Evolutionary conservation across 1,140 invertebrate species (phyloP), one percentile per base, ranked within the genome.

Genomic region (Augochlora pura): DNA sequence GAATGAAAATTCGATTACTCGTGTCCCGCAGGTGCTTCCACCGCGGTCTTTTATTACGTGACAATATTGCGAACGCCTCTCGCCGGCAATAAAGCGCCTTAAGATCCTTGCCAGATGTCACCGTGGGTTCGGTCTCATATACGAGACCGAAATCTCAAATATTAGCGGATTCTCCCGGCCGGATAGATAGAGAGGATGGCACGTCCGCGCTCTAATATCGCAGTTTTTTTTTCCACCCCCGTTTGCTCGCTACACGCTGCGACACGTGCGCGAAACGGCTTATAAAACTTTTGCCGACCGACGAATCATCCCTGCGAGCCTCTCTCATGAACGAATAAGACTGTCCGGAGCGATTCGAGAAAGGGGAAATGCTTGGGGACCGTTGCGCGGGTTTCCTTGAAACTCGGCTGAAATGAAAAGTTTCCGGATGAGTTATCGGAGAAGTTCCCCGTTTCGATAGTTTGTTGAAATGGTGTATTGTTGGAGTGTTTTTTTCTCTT

Each of bases 111-210:
- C 83, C 88, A 89, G 82, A 88, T 89, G 88, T 89, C 88, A 84
- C 88, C 84, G 54, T 21, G 27, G 67, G 42, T 46, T 54, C 62
- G 73, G 59, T 46, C 64, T 79, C 85, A 81, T 81, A 88, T 88
- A 88, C 84, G 85, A 83, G 80, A 88, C 87, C 85, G 75, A 86
- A 85, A 89, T 88, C 87, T 88, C 87, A 86, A 88, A 89, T 89
- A 89, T 89, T 84, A 89, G 82, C 81, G 68, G 70, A 79, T 76
- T 73, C 16, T 38, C 65, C 25, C 42, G 63, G 38, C 7, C 16
- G 42, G 59, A 85, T 77, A 83, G 59, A 85, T 77, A 83, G 72
- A 75, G 65, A 64, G 72, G 46, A 71, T 84, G 84, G 54, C 65
- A 71, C 70, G 23, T 67, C 79, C 70, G 42, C 60, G 70, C 64